Evolutionary conservation across 1,140 invertebrate species (phyloP).

Genomic region (Triops cancriformis): DNA sequence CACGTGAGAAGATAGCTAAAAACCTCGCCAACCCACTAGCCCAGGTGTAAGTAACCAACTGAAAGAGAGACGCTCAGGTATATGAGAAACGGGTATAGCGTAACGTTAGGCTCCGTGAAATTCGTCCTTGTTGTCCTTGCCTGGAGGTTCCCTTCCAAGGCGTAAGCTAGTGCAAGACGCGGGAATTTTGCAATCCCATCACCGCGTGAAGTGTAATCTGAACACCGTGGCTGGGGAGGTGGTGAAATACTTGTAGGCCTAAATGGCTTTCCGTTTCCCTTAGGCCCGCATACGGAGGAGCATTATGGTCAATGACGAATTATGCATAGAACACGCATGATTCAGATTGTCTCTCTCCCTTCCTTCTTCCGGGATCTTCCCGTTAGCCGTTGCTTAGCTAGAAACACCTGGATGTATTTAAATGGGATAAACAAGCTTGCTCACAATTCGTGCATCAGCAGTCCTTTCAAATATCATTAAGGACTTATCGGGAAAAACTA

Average conservation of each 20-base stretch:
- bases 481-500: background rate
- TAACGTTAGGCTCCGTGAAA: background rate
- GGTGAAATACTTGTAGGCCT: background rate
- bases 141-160: background rate
- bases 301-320: background rate
- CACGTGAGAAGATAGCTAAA: background rate
- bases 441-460: background rate
- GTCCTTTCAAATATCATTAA: background rate
- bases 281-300: background rate
- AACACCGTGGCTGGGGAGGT: background rate
- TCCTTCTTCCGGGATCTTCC: background rate
- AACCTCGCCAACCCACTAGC: background rate
- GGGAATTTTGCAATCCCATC: background rate
- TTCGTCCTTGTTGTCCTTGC: slow-evolving; percentile 13
- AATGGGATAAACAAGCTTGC: slow-evolving; percentile 4
- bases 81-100: background rate
- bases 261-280: background rate
- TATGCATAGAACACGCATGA: background rate
- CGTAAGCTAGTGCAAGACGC: background rate
- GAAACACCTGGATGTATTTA: background rate
- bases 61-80: background rate
- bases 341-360: background rate
- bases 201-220: background rate
- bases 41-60: background rate
- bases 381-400: background rate